phyloP scores from a whole-genome alignment of 2,797 vertebrate genomes.

The Bradypodion pumilum region DNA sequence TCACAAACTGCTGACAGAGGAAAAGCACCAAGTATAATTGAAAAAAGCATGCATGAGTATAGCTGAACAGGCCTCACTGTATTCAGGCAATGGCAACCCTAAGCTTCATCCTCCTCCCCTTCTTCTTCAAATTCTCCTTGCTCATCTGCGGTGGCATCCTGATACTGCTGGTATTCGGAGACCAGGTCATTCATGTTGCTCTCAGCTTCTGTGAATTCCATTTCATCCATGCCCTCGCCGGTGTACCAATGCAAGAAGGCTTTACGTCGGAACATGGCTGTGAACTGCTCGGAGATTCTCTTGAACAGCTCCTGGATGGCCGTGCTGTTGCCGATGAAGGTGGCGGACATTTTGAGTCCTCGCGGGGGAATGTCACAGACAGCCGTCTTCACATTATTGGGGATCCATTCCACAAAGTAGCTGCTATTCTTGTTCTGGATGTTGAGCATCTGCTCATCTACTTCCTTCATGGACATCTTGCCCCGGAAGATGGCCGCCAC shows the following conservation, averaged over 20 bases:
- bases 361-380: conserved; percentile 86
- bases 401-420: conserved; percentile 88
- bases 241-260: conserved; percentile 76
- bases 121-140: conserved; percentile 84
- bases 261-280: conserved; percentile 76
- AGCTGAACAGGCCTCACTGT: conserved; percentile 49
- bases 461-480: conserved; percentile 91
- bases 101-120: conserved; percentile 81
- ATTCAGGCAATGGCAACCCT: conserved; percentile 8
- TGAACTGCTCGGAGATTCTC: conserved; percentile 80
- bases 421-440: conserved; percentile 89
- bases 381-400: conserved; percentile 85
- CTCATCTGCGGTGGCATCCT: conserved; percentile 79
- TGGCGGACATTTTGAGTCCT: conserved; percentile 84
- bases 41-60: conserved; percentile 77
- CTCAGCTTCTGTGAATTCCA: conserved; percentile 78
- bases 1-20: conserved; percentile 61
- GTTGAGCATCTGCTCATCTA: conserved; percentile 86
- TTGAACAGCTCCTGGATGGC: conserved; percentile 79
- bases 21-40: conserved; percentile 64
- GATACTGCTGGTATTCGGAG: conserved; percentile 82
- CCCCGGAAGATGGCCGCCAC: conserved; percentile 89
- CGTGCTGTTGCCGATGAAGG: conserved; percentile 83
- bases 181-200: conserved; percentile 84
- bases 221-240: conserved; percentile 70